Conservation (phyloP, 92 coral and sea anemone genomes). For the Epizoanthus stellaris region DNA sequence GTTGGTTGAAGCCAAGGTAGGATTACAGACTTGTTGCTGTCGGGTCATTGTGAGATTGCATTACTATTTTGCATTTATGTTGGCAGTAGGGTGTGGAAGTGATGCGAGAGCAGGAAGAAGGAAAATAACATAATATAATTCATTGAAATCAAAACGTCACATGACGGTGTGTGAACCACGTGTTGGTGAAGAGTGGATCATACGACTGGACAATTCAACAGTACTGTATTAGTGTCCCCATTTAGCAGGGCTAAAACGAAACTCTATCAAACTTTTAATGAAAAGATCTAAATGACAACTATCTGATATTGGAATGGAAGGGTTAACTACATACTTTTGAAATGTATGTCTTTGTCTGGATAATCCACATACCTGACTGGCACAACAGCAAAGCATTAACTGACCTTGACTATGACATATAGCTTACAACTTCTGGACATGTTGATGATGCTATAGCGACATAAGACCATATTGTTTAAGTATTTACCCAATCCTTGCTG, state of each 20-base stretch:
- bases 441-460: too few species aligned
- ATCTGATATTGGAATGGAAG: too few species aligned
- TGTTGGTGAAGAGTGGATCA: not conserved
- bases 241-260: not conserved
- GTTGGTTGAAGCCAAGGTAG: slow-evolving; percentile 82
- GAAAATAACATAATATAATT: not conserved
- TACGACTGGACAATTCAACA: not conserved
- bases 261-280: slow-evolving; percentile 9
- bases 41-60: too few species aligned
- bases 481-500: too few species aligned
- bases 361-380: too few species aligned
- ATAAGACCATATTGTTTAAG: too few species aligned
- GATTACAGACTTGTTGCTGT: not conserved
- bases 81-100: slow-evolving; percentile 8
- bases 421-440: too few species aligned
- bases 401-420: too few species aligned
- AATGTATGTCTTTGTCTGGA: too few species aligned
- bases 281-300: not conserved
- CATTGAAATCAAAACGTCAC: not conserved
- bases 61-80: slow-evolving; percentile 11
- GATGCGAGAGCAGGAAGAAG: not conserved
- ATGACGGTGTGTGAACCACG: not conserved
- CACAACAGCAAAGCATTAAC: too few species aligned
- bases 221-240: slow-evolving; percentile 6
- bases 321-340: too few species aligned